These are phyloP conservation scores for Barbus barbus DNA, from an alignment of 2,113 vertebrate species.

Conservation along the genomic window DNA sequence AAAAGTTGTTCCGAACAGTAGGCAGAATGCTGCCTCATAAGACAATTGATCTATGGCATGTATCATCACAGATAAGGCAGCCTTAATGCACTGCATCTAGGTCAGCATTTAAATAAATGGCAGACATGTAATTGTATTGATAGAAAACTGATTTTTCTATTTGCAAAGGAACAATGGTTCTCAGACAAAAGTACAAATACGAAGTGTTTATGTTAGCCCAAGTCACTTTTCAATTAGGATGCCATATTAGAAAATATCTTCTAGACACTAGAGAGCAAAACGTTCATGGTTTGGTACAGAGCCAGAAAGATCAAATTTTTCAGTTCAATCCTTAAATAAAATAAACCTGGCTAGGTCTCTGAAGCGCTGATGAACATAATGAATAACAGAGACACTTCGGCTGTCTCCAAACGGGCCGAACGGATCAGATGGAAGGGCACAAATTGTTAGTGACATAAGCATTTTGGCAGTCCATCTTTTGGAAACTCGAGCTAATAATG, in stretches of 20 bases:
- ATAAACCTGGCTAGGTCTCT: constrained; percentile 6
- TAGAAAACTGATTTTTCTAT: background rate
- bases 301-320: background rate
- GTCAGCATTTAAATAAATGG: background rate
- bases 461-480: constrained; percentile 9
- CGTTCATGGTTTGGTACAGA: background rate
- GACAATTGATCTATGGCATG: background rate
- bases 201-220: background rate
- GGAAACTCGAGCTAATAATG: background rate
- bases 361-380: constrained; percentile 10
- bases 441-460: constrained; percentile 35
- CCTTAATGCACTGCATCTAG: too few species aligned
- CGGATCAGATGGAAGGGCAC: too few species aligned
- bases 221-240: background rate
- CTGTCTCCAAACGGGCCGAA: background rate
- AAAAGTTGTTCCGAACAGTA: constrained; percentile 9
- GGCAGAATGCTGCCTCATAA: background rate
- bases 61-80: background rate
- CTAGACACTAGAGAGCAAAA: background rate
- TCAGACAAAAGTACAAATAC: background rate
- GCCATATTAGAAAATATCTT: background rate
- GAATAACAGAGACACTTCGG: constrained; percentile 7
- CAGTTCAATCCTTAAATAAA: constrained; percentile 2
- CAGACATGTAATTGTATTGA: background rate
- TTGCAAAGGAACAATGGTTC: background rate